These are phyloP conservation scores for Cantharis flavilabris DNA, from an alignment of 2,888 invertebrate species.

Conservation along the genomic window DNA sequence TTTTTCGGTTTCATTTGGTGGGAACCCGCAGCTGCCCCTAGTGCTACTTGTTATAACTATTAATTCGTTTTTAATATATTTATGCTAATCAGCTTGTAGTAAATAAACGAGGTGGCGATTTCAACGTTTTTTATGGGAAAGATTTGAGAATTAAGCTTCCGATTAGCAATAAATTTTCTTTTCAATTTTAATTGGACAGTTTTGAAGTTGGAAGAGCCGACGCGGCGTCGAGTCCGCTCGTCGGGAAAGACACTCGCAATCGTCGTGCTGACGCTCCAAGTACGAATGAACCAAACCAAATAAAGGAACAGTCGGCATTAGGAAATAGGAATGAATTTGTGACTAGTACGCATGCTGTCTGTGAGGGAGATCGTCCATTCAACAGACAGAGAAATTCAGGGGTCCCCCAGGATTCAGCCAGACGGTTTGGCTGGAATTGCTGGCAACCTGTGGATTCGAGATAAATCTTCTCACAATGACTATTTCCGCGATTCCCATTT, in stretches of 20 bases:
- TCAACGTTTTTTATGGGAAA: constrained; percentile 4
- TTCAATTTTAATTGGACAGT: not conserved
- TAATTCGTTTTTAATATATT: constrained; percentile 30
- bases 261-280: constrained; percentile 6
- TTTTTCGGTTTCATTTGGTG: constrained; percentile 38
- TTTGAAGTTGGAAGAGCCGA: not conserved
- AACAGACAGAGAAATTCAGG: constrained; percentile 51
- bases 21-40: constrained; percentile 18
- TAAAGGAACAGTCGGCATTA: constrained; percentile 42
- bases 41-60: constrained; percentile 25
- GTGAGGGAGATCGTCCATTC: constrained; percentile 50
- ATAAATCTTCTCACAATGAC: constrained; percentile 51
- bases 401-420: constrained; percentile 49
- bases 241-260: constrained; percentile 5
- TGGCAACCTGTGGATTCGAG: constrained; percentile 56
- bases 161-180: not conserved
- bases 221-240: not conserved
- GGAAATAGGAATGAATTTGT: constrained; percentile 43
- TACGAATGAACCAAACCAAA: constrained; percentile 31
- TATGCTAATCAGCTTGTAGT: constrained; percentile 20
- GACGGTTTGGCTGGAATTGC: constrained; percentile 49
- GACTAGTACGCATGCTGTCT: constrained; percentile 50
- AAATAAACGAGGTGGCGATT: constrained; percentile 10
- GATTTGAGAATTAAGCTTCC: not conserved
- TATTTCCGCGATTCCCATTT: constrained; percentile 42